Conservation (phyloP, 2,888 invertebrate species). For the Agrypnus murinus region DNA sequence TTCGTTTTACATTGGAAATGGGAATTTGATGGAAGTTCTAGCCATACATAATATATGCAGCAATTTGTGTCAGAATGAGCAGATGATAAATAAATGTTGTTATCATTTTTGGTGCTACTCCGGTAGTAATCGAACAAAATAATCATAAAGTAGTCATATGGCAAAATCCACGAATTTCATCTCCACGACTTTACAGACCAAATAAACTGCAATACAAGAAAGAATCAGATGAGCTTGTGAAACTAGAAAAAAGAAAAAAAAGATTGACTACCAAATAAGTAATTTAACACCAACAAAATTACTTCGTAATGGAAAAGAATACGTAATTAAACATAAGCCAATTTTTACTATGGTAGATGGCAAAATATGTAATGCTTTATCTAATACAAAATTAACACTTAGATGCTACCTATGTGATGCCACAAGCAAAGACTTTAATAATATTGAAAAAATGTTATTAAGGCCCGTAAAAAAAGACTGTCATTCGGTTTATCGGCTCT, state of each 20-base stretch:
- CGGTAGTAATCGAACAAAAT: not conserved
- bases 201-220: slow-evolving; percentile 54
- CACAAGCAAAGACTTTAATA: slow-evolving; percentile 65
- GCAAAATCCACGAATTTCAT: slow-evolving; percentile 61
- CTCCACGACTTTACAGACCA: slow-evolving; percentile 57
- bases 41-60: not conserved
- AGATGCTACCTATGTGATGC: slow-evolving; percentile 63
- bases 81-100: not conserved
- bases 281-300: not conserved
- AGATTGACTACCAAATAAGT: not conserved
- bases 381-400: slow-evolving; percentile 61
- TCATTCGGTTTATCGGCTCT: not conserved
- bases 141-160: slow-evolving; percentile 38
- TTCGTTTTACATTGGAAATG: not conserved
- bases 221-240: slow-evolving; percentile 39
- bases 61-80: not conserved
- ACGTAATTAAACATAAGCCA: slow-evolving; percentile 53
- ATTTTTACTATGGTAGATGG: slow-evolving; percentile 63
- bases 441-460: slow-evolving; percentile 37
- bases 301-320: not conserved
- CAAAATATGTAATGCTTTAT: slow-evolving; percentile 64
- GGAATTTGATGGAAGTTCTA: not conserved
- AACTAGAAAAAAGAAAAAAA: not conserved
- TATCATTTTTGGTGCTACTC: not conserved
- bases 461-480: not conserved